Percentiles rank a stretch among this genome's conserved stretches.
Conservation (phyloP, 2,797 vertebrate genomes). For the Amphiprion clarkii region DNA sequence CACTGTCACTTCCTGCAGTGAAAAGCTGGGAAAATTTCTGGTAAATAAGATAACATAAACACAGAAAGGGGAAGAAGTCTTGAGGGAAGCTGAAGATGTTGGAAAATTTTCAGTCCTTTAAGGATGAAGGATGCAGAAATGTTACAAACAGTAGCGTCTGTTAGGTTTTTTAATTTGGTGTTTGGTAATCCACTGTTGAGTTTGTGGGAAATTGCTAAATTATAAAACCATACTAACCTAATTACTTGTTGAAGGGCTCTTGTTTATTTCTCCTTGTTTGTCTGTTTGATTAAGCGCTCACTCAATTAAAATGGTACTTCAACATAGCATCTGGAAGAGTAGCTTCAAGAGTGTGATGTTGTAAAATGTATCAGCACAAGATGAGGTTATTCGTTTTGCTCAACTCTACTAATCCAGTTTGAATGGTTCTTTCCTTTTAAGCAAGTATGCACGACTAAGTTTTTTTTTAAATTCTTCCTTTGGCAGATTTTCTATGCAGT, state of each 20-base stretch:
- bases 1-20: background rate
- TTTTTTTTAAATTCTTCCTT: background rate
- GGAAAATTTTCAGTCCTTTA: background rate
- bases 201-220: background rate
- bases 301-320: too few relatives aligned
- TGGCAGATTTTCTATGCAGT: constrained; percentile 94
- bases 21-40: background rate
- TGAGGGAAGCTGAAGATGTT: background rate
- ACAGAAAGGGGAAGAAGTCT: background rate
- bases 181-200: too few relatives aligned
- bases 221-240: background rate
- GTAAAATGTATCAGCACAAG: background rate
- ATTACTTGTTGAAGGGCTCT: background rate
- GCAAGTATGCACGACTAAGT: background rate
- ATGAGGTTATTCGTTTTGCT: background rate
- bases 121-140: constrained; percentile 9
- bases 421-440: background rate
- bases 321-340: background rate
- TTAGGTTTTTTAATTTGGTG: too few relatives aligned
- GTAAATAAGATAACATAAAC: background rate
- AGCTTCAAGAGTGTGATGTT: background rate
- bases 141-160: background rate
- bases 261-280: too few relatives aligned
- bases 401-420: background rate
- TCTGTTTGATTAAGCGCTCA: too few relatives aligned